Base-by-base conservation (phyloP, 2,888 invertebrate species). In the Apocheima hispidaria region DNA sequence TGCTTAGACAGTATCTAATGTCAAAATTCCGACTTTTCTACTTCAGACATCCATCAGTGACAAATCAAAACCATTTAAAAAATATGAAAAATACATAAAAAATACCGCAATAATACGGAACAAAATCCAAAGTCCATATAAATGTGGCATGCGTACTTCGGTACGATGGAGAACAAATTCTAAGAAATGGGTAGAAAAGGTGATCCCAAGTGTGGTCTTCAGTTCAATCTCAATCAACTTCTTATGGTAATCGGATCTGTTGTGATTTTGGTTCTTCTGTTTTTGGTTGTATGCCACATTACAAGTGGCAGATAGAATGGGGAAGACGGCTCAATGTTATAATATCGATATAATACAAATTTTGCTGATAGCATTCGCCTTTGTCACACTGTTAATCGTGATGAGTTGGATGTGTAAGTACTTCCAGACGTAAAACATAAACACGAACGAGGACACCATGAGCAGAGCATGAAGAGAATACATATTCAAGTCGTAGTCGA, bases 351-450 rank as follows among this genome's bases (percentile, higher is more conserved):
- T 86, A 0, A 43, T 86, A 0, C 87, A 88, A 75, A 40, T 89
- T 0, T 16, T 87, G 0, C 52, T 88, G 0, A 83, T 88, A 0
- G 83, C 86, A 0, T 82, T 89, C 10, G 86, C 87, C 0, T 89
- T 89, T 30, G 83, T 88, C 0, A 83, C 83, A 0, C 56, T 90
- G 0, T 74, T 88, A 0, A 69, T 88, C 2, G 78, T 88, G 0
- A 79, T 88, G 77, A 88, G 80, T 26, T 90, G 86, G 84, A 84
- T 90, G 83, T 88, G 87, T 70, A 88, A 86, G 58, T 86, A 85
- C 48, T 84, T 84, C 38, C 82, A 83, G 67, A 51, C 51, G 2
- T 51, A 46, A 12, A n/a, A 6, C 7, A 7, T n/a, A 35, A 14
- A 35, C 1, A 20, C 5, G 1, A 6, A 12, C 21, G 21, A 5